Evolutionary conservation across 2,888 invertebrate genomes (phyloP).

Genomic region (Andrena flavipes): DNA sequence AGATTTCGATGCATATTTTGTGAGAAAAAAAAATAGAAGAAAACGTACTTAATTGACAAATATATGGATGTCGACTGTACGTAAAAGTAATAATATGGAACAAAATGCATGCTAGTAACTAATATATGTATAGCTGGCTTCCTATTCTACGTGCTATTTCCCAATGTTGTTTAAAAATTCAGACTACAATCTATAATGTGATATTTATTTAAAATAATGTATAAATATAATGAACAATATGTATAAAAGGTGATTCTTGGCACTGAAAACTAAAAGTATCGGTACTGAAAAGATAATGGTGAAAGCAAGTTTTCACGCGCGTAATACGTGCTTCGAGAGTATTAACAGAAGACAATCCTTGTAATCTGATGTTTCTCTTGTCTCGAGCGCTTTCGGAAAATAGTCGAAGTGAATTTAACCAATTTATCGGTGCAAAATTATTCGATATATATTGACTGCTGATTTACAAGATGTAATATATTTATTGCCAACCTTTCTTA

Average conservation of each 20-base stretch:
- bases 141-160: slow-evolving; percentile 60
- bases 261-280: slow-evolving; percentile 34
- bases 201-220: slow-evolving; percentile 35
- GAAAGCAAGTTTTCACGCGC: slow-evolving; percentile 15
- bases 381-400: background rate
- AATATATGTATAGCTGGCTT: slow-evolving; percentile 66
- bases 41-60: slow-evolving; percentile 47
- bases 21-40: slow-evolving; percentile 49
- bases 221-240: slow-evolving; percentile 24
- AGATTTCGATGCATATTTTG: slow-evolving; percentile 19
- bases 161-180: slow-evolving; percentile 19
- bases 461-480: slow-evolving; percentile 40
- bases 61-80: slow-evolving; percentile 55
- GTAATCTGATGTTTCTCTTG: slow-evolving; percentile 7
- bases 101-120: slow-evolving; percentile 53
- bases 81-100: slow-evolving; percentile 63
- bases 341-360: slow-evolving; percentile 22
- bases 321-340: slow-evolving; percentile 8
- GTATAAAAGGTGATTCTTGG: slow-evolving; percentile 23
- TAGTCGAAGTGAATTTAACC: slow-evolving; percentile 8
- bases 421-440: slow-evolving; percentile 25
- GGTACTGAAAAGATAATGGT: slow-evolving; percentile 10
- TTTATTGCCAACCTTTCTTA: slow-evolving; percentile 45
- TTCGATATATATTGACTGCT: slow-evolving; percentile 37
- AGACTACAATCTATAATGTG: slow-evolving; percentile 16